Percentiles rank a stretch among this genome's conserved stretches.
phyloP scores from a whole-genome alignment of 2,113 vertebrate species.

The Mesoclemmys tuberculata region DNA sequence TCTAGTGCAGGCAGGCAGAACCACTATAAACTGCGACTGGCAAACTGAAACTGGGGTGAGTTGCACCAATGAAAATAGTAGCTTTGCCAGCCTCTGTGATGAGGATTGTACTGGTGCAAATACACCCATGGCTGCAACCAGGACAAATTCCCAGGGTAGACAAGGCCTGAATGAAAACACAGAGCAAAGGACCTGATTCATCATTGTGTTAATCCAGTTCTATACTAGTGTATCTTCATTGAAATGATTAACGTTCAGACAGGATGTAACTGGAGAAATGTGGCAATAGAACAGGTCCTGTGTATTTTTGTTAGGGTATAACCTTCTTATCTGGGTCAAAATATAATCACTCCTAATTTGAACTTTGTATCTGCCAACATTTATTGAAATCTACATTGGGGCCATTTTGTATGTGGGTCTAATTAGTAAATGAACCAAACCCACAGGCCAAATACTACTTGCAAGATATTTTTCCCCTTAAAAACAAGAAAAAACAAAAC shows the following conservation, averaged over 20 bases:
- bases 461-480: conserved; percentile 18
- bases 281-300: background rate
- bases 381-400: background rate
- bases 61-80: fast-evolving
- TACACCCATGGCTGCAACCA: background rate
- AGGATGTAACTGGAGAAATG: background rate
- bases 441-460: background rate
- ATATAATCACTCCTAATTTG: background rate
- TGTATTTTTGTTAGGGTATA: background rate
- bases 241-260: background rate
- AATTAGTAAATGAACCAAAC: background rate
- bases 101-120: background rate
- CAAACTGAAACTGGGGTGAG: background rate
- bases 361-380: background rate
- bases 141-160: background rate
- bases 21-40: fast-evolving
- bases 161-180: fast-evolving
- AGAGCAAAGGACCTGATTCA: fast-evolving
- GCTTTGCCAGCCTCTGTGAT: fast-evolving
- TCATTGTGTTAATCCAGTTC: background rate
- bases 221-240: background rate
- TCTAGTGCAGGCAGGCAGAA: fast-evolving
- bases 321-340: background rate
- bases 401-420: background rate
- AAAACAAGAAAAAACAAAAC: conserved; percentile 28